Evolutionary conservation across 1,140 invertebrate genomes (phyloP).

Genomic region (Drosophila repletoides): DNA sequence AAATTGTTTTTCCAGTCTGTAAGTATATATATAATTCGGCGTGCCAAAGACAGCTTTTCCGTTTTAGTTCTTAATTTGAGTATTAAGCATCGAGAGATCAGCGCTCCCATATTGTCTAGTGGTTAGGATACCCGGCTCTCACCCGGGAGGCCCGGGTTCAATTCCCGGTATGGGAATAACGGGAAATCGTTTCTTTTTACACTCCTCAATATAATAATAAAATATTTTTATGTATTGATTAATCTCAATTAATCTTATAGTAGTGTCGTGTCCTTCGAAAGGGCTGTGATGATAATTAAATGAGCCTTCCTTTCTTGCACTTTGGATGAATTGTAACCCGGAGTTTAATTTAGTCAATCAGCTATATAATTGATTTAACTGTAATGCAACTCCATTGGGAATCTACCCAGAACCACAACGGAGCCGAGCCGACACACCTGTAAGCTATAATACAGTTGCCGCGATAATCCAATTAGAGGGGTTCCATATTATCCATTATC

Average conservation of each 20-base stretch:
- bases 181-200: neutral
- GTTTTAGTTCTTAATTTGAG: neutral
- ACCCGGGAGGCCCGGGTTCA: slow-evolving; percentile 92
- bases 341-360: slow-evolving; percentile 11
- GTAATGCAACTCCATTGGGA: slow-evolving; percentile 29
- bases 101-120: slow-evolving; percentile 86
- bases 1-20: no score
- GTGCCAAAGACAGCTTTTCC: no score
- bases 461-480: slow-evolving; percentile 65
- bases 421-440: neutral
- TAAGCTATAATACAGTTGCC: slow-evolving; percentile 25
- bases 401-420: neutral
- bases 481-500: slow-evolving; percentile 62
- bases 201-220: neutral
- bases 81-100: neutral
- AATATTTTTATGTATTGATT: neutral
- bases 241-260: no score
- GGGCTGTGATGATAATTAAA: neutral
- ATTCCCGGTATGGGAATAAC: slow-evolving; percentile 90
- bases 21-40: no score
- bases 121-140: slow-evolving; percentile 92
- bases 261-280: no score
- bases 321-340: neutral
- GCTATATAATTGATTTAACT: slow-evolving; percentile 28
- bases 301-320: neutral